Percentiles rank a stretch among this genome's conserved stretches.
These are phyloP conservation scores for Latrodectus geometricus DNA, from an alignment of 1,140 invertebrate genomes.

Conservation along the genomic window DNA sequence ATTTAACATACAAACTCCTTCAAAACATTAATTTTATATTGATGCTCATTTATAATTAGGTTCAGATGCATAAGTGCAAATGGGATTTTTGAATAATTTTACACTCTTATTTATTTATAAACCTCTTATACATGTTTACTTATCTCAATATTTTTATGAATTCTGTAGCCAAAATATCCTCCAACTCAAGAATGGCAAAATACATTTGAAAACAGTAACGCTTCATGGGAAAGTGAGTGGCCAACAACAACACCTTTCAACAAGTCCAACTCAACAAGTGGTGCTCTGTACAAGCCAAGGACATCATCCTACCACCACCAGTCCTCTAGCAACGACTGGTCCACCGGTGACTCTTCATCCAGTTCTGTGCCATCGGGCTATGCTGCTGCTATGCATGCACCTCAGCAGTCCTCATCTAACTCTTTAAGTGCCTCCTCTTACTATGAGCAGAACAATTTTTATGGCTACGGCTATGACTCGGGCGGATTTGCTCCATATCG, in stretches of 20 bases:
- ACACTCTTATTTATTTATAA: no score
- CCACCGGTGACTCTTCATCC: constrained; percentile 4
- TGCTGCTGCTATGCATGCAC: constrained; percentile 31
- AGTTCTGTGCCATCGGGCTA: constrained; percentile 25
- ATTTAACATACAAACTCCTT: no score
- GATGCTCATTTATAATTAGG: no score
- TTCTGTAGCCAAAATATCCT: neutral
- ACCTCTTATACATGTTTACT: no score
- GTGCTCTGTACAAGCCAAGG: constrained; percentile 8
- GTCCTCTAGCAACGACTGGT: constrained; percentile 10
- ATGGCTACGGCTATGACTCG: constrained; percentile 20
- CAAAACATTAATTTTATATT: no score
- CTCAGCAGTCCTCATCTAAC: constrained; percentile 27
- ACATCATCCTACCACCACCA: neutral
- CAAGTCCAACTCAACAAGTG: neutral
- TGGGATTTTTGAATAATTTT: no score
- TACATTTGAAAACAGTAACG: constrained; percentile 22
- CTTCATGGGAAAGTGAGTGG: constrained; percentile 47
- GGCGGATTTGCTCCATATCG: neutral
- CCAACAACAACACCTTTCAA: neutral
- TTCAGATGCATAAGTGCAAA: no score
- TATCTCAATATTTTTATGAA: no score
- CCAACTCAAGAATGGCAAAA: constrained; percentile 1
- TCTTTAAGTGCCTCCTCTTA: constrained; percentile 41
- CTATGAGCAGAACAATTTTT: constrained; percentile 34